Evolutionary conservation across 2,888 invertebrate species (phyloP), one percentile per base, ranked within the genome.

Genomic region (Platycheirus albimanus): DNA sequence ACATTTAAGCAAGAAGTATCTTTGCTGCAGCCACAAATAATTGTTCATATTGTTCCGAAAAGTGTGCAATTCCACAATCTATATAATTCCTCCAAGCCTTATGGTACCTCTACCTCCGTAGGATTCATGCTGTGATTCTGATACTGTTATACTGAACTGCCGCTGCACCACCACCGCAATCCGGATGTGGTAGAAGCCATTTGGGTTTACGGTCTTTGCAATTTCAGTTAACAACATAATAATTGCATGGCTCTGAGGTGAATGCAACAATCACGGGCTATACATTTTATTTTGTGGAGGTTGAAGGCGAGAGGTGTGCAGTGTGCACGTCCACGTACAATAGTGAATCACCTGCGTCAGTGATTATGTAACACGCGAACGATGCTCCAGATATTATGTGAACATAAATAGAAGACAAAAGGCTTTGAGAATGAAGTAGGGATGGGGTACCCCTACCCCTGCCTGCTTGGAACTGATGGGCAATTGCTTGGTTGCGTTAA

Each of bases 201-300:
- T 81, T 81, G 47, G 72, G 45, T 11, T 30, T 64, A 47, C 49
- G 33, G 47, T 74, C 79, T 69, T 36, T 72, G 72, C 58, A 61
- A 67, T 83, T 78, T 77, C 63, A 83, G 78, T 78, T 74, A 83
- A 83, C 83, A 83, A 83, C 83, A 74, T 83, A 78, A 78, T 83
- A 83, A 83, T 83, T 83, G 78, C 56, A 63, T 56, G 63, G 56
- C 38, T 70, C 6, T 17, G 78, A 83, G 83, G 83, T 74, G 78
- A 83, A 72, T 78, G 72, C 63, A 78, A 69, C 83, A 74, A 74
- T 78, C 63, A 83, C 13, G 36, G 67, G 49, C 54, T 20, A 56
- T 63, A 38, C 38, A 13, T 38, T 36, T 66, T 54, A 63, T 19
- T 67, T 77, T 67, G 74, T 45, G 45, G 6, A 19, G 58, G 28